phyloP scores from a whole-genome alignment of 2,113 vertebrate genomes.

The Cyprinus carpio region DNA sequence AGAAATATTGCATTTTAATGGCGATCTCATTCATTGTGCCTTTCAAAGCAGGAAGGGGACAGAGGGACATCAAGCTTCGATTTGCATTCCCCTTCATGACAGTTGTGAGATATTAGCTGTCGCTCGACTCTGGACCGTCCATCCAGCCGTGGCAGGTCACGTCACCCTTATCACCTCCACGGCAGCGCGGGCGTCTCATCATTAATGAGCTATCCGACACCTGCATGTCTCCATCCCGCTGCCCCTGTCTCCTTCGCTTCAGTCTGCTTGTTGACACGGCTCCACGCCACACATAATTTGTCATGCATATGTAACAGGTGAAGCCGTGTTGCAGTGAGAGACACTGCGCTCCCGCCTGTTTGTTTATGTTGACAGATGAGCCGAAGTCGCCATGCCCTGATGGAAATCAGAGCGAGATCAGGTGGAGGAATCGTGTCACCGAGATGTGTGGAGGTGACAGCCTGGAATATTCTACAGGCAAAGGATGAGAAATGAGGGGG shows the following conservation, averaged over 20 bases:
- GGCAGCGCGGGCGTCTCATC: constrained; percentile 16
- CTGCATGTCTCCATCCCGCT: constrained; percentile 12
- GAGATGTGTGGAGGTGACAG: constrained; percentile 38
- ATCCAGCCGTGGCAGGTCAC: constrained; percentile 36
- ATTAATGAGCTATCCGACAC: constrained; percentile 55
- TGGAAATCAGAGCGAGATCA: constrained; percentile 56
- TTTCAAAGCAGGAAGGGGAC: constrained; percentile 31
- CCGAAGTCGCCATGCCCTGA: constrained; percentile 52
- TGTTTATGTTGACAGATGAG: constrained; percentile 65
- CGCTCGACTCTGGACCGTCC: background rate
- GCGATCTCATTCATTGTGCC: constrained; percentile 40
- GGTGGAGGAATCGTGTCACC: constrained; percentile 55
- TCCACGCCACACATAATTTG: constrained; percentile 48
- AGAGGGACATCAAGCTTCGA: constrained; percentile 25
- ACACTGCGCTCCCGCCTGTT: constrained; percentile 44
- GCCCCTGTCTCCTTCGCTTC: background rate
- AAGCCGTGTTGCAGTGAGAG: constrained; percentile 15
- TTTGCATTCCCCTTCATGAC: constrained; percentile 53
- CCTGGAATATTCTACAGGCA: constrained; percentile 28
- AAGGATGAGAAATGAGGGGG: constrained; percentile 35
- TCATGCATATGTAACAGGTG: constrained; percentile 48
- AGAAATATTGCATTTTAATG: constrained; percentile 58
- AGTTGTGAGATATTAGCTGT: constrained; percentile 45
- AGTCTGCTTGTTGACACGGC: constrained; percentile 39
- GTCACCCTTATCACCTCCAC: constrained; percentile 36